phyloP scores from a whole-genome alignment of 2,113 vertebrate species.

The Apteryx mantelli region DNA sequence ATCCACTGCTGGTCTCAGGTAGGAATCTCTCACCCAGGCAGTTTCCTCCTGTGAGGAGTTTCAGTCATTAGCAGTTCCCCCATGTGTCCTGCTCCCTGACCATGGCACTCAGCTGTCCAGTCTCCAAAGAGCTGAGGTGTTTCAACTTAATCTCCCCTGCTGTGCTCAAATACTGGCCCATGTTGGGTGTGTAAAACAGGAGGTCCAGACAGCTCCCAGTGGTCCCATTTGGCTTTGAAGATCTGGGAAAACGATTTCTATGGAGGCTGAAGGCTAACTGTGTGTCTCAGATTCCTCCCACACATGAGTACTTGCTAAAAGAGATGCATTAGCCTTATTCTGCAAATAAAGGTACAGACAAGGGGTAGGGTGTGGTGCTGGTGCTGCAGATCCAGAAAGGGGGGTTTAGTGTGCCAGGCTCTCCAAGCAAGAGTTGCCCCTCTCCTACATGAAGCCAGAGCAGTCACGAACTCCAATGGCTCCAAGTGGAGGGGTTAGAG shows the following conservation, averaged over 20 bases:
- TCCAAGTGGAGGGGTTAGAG: accelerated
- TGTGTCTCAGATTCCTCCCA: background rate
- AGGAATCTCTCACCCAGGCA: background rate
- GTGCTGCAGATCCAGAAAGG: background rate
- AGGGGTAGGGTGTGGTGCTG: background rate
- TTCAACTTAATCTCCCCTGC: background rate
- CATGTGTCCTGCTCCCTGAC: background rate
- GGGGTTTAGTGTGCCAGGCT: accelerated
- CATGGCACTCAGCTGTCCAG: background rate
- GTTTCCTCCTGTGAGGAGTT: background rate
- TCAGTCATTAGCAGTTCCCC: no score
- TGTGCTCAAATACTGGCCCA: background rate
- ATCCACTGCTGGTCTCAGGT: background rate
- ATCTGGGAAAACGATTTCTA: background rate
- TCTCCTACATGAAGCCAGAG: background rate
- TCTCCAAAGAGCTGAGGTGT: background rate
- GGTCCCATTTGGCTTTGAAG: background rate
- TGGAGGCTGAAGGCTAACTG: background rate
- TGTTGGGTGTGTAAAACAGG: background rate
- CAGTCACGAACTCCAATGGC: background rate
- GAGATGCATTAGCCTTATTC: no score
- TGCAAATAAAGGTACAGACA: background rate
- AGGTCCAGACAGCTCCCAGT: background rate
- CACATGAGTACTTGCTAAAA: background rate
- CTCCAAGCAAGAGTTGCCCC: background rate